Percentiles rank a stretch among this genome's conserved stretches.
These are phyloP conservation scores for Ophioninae sp. DNA, from an alignment of 2,888 invertebrate genomes.

Conservation along the genomic window DNA sequence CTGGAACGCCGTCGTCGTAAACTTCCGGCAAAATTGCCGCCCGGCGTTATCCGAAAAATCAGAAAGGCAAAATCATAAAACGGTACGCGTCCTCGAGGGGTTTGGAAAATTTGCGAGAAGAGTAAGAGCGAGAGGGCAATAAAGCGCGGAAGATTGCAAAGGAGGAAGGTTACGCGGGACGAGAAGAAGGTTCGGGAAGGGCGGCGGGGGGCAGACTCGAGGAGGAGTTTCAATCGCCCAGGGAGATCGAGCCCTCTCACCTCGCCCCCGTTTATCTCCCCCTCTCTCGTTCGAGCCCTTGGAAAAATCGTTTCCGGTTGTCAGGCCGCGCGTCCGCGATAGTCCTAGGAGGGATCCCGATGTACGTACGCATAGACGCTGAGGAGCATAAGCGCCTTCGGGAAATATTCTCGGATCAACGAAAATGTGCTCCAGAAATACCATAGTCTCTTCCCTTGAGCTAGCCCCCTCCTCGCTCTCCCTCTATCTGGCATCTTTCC, in stretches of 20 bases:
- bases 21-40: conserved; percentile 62
- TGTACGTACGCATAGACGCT: neutral
- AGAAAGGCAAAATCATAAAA: neutral
- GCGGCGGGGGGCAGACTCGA: neutral
- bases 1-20: conserved; percentile 46
- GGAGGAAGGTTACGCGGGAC: neutral
- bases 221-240: neutral
- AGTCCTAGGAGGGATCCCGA: neutral
- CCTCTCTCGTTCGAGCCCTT: neutral
- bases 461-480: neutral
- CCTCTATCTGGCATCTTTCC: neutral
- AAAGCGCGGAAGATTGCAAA: neutral
- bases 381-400: neutral
- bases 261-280: neutral
- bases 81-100: neutral
- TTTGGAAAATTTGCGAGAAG: neutral
- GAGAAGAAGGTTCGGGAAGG: too few species aligned
- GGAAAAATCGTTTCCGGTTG: neutral
- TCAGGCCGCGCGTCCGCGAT: neutral
- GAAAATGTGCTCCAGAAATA: conserved; percentile 1
- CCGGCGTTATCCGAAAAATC: conserved; percentile 61
- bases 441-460: conserved; percentile 1
- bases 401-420: conserved; percentile 7
- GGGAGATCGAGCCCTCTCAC: too few species aligned
- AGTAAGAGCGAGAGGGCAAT: neutral